Base-by-base conservation (phyloP, 1,140 invertebrate genomes). In the Euwallacea fornicatus region DNA sequence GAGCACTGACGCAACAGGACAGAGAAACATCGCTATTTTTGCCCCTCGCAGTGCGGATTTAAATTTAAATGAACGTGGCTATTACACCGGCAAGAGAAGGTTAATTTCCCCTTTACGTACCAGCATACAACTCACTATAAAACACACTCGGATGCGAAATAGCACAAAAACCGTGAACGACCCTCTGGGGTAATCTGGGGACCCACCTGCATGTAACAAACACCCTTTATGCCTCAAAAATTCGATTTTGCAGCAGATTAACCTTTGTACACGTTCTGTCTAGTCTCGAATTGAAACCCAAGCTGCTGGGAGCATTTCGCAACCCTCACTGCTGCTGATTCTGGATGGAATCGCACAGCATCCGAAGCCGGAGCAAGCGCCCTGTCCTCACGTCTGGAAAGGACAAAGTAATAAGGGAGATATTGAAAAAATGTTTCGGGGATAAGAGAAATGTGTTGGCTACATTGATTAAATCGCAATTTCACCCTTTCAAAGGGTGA, bases 261-360 rank as follows among this genome's bases (percentile, higher is more conserved):
- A 33, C 21, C 21, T 33, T 33, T 33, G 21, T 33, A 33, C 21
- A 33, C 21, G 21, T 33, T 4, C 21, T 33, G 21, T 4, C 21
- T 33, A 4, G 21, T 33, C 21, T 4, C 21, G 21, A 33, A 33
- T 33, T 4, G 21, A 56, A 69, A 43, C 69, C 62, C 55, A 71
- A 69, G 66, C 69, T 72, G 59, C 68, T 73, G 64, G 33, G 61
- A 53, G 53, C 73, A 72, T 69, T 62, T 61, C 75, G 74, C 75
- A 75, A 75, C 75, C 72, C 74, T 75, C 72, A 76, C 74, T 75
- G 75, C 75, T 74, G 69, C 72, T 47, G 55, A 62, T 33, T 33
- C 21, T 66, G 70, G 62, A 68, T 63, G 69, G 73, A 72, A 42
- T 43, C 21, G 42, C 13, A 63, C 61, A 63, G 66, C 58, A 58